Evolutionary conservation across 2,113 vertebrate species (phyloP).

Genomic region (Dipodomys stephensi): DNA sequence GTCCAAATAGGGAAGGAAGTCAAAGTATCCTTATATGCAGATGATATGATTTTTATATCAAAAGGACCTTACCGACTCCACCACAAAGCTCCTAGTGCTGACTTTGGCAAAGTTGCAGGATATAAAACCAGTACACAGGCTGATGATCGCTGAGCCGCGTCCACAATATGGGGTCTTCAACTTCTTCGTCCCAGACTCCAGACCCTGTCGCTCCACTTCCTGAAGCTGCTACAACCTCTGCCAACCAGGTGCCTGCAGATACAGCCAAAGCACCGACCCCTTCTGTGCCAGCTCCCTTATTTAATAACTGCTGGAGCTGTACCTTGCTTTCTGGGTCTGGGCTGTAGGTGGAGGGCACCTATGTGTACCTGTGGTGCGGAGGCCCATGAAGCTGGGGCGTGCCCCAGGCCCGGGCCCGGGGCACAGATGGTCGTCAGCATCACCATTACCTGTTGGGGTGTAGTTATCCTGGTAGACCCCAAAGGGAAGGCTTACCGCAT

Average conservation of each 20-base stretch:
- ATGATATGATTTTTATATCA: no score
- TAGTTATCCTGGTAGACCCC: no score
- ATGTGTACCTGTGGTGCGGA: conserved; percentile 73
- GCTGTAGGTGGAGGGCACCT: conserved; percentile 69
- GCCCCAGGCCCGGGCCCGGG: no score
- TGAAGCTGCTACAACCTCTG: background rate
- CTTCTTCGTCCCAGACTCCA: fast-evolving
- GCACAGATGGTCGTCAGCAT: conserved; percentile 79
- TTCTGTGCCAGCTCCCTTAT: background rate
- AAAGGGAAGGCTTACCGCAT: no score
- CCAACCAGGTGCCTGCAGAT: background rate
- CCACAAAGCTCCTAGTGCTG: no score
- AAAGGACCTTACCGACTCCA: no score
- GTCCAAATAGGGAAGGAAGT: no score
- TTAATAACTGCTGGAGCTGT: conserved; percentile 76
- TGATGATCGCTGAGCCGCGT: fast-evolving
- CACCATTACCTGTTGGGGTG: conserved; percentile 30
- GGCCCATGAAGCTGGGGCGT: conserved; percentile 60
- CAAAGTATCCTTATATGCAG: no score
- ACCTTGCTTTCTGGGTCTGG: conserved; percentile 68
- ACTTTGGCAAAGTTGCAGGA: no score
- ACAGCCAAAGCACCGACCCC: background rate
- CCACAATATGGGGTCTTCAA: background rate
- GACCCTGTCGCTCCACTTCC: fast-evolving
- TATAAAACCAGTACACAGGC: no score